phyloP scores from a whole-genome alignment of 2,888 invertebrate species.

The Portevinia maculata region DNA sequence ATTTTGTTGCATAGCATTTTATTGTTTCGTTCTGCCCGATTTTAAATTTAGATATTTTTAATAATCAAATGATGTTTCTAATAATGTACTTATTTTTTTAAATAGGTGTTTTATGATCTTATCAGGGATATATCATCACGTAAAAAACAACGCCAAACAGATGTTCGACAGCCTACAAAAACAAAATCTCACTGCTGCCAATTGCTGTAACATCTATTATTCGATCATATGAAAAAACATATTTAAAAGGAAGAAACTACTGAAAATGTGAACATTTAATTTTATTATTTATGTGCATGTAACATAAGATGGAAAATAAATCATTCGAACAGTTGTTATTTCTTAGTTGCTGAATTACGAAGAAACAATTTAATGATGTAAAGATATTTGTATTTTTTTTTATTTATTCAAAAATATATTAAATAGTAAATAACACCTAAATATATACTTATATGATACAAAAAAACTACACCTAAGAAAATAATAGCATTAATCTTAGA shows the following conservation, averaged over 20 bases:
- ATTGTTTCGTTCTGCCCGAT: too few species aligned
- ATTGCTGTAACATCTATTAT: conserved; percentile 80
- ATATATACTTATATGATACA: too few species aligned
- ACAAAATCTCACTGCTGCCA: conserved; percentile 83
- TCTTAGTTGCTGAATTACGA: conserved; percentile 37
- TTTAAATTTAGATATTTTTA: too few species aligned
- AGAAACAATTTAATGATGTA: conserved; percentile 53
- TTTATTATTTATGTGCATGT: conserved; percentile 22
- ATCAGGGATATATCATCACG: conserved; percentile 83
- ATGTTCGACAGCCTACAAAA: conserved; percentile 82
- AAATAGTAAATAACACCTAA: conserved; percentile 43
- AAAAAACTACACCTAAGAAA: conserved; percentile 30
- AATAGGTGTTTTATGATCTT: conserved; percentile 83
- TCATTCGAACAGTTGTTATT: conserved; percentile 49
- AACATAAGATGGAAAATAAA: conserved; percentile 39
- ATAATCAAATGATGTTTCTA: not conserved
- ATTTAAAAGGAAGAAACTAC: not conserved
- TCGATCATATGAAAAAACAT: conserved; percentile 22
- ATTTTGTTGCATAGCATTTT: conserved; percentile 1
- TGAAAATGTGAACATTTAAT: conserved; percentile 29
- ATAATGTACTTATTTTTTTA: conserved; percentile 25
- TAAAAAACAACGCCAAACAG: conserved; percentile 83
- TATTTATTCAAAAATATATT: conserved; percentile 52
- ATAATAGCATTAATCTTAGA: conserved; percentile 37
- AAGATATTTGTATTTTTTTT: conserved; percentile 68